Conservation (phyloP, 2,797 vertebrate genomes). For the Perodicticus potto region DNA sequence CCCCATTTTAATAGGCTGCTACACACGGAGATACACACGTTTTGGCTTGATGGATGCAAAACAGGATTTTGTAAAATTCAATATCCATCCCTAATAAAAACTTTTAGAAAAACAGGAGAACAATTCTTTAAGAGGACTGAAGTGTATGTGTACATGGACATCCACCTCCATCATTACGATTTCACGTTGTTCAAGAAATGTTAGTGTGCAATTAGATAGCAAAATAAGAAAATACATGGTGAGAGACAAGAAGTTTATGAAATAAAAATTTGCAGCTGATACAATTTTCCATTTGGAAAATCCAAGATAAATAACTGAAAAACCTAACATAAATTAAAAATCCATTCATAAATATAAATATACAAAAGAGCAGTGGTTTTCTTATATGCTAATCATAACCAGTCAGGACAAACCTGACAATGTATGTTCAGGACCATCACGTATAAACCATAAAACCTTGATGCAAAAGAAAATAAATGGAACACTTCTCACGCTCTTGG, state of each 20-base stretch:
- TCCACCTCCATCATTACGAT: no score
- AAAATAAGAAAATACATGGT: background rate
- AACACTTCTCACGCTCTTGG: background rate
- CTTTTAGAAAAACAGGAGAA: constrained; percentile 37
- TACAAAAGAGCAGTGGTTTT: constrained; percentile 21
- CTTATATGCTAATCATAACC: background rate
- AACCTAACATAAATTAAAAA: background rate
- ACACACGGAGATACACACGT: no score
- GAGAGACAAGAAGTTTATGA: background rate
- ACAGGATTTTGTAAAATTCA: constrained; percentile 41
- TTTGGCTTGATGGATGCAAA: constrained; percentile 11
- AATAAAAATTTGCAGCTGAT: background rate
- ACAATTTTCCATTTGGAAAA: background rate
- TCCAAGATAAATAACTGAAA: background rate
- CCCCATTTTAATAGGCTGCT: background rate
- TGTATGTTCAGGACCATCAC: background rate
- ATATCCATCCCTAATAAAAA: constrained; percentile 27
- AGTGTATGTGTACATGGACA: background rate
- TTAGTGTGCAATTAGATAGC: background rate
- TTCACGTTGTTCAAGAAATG: background rate
- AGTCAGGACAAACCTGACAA: background rate
- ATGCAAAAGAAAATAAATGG: constrained; percentile 4
- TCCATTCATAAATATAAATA: background rate
- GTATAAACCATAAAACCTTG: background rate
- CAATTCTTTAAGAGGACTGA: background rate